Evolutionary conservation across 1,140 invertebrate species (phyloP).

Genomic region (Penaeus chinensis): DNA sequence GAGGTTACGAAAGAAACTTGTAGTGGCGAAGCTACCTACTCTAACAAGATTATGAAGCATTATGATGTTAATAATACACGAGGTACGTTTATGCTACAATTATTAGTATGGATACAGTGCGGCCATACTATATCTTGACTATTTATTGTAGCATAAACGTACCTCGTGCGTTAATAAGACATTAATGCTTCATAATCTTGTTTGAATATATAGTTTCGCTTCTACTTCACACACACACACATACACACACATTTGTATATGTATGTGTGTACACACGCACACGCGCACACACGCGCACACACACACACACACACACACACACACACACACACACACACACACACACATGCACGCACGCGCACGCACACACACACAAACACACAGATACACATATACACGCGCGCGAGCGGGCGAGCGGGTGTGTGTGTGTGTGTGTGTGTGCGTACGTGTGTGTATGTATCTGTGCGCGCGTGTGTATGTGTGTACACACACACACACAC

Average conservation of each 20-base stretch:
- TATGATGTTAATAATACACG: too few relatives aligned
- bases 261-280: slow-evolving; percentile 19
- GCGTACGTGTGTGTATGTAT: not conserved
- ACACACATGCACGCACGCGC: too few relatives aligned
- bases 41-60: too few relatives aligned
- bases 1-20: too few relatives aligned
- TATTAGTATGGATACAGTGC: too few relatives aligned
- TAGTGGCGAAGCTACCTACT: too few relatives aligned
- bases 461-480: too few relatives aligned
- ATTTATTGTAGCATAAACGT: too few relatives aligned
- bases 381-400: not conserved
- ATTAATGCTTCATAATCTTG: not conserved
- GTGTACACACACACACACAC: not conserved
- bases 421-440: not conserved
- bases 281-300: not conserved
- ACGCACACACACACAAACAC: not conserved
- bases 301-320: not conserved
- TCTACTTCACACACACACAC: not conserved
- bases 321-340: not conserved
- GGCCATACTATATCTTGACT: too few relatives aligned
- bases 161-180: not conserved
- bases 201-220: not conserved
- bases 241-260: slow-evolving; percentile 28
- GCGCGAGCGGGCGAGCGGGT: too few relatives aligned
- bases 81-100: too few relatives aligned